Evolutionary conservation across 2,797 vertebrate species (phyloP).

Genomic region (Melanotaenia trifasciata): DNA sequence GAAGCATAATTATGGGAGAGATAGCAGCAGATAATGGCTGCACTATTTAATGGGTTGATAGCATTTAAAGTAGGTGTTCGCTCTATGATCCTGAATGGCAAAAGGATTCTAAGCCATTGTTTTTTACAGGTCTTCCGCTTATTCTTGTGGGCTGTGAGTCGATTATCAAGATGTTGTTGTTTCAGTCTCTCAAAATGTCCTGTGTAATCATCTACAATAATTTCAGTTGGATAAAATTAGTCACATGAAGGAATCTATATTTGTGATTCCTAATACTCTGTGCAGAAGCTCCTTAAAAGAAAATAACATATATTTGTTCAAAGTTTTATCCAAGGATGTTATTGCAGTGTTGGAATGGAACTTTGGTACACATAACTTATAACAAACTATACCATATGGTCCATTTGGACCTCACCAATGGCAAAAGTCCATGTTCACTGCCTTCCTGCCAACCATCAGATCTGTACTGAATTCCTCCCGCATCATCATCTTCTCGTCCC

Average conservation of each 20-base stretch:
- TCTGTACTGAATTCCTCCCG: constrained; percentile 45
- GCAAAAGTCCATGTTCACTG: constrained; percentile 60
- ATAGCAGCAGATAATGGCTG: constrained; percentile 1
- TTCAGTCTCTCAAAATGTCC: not conserved
- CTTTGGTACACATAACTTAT: constrained; percentile 37
- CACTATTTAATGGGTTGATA: constrained; percentile 8
- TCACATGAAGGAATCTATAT: not conserved
- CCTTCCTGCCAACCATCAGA: constrained; percentile 53
- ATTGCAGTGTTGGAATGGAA: constrained; percentile 11
- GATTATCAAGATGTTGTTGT: constrained; percentile 14
- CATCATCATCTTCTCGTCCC: constrained; percentile 48
- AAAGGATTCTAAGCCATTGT: constrained; percentile 8
- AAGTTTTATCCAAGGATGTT: constrained; percentile 14
- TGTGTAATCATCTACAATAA: constrained; percentile 3
- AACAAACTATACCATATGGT: constrained; percentile 54
- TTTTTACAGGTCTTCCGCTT: not conserved
- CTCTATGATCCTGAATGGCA: constrained; percentile 42
- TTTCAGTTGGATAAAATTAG: constrained; percentile 8
- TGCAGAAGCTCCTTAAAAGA: not conserved
- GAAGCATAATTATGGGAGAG: not conserved
- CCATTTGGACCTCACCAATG: constrained; percentile 50
- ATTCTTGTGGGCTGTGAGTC: constrained; percentile 13
- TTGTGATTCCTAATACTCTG: not conserved
- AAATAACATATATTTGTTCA: not conserved
- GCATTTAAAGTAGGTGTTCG: constrained; percentile 18